Evolutionary conservation across 1,140 invertebrate genomes (phyloP).

Genomic region (Hestina assimilis): DNA sequence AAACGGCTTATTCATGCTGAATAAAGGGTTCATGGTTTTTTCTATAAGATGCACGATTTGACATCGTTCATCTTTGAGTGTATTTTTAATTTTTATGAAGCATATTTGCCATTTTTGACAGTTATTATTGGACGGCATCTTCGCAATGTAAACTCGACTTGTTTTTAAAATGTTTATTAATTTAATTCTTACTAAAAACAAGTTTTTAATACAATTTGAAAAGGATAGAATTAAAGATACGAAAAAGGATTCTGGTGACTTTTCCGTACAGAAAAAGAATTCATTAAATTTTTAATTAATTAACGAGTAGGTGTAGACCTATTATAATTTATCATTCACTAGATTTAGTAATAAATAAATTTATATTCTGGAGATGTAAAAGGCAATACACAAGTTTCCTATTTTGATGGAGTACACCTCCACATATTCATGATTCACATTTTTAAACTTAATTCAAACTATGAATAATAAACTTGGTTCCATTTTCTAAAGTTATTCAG

Average conservation of each 20-base stretch:
- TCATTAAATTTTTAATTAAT: background rate
- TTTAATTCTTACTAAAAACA: too few relatives aligned
- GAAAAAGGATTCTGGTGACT: background rate
- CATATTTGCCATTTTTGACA: too few relatives aligned
- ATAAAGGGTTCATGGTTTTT: too few relatives aligned
- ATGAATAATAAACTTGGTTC: constrained; percentile 38
- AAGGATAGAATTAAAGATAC: background rate
- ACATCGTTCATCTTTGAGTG: too few relatives aligned
- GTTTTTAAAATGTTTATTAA: too few relatives aligned
- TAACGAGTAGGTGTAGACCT: constrained; percentile 7
- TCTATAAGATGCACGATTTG: too few relatives aligned
- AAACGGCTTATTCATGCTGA: too few relatives aligned
- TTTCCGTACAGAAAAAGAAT: background rate
- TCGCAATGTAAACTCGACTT: too few relatives aligned
- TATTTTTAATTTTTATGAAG: too few relatives aligned
- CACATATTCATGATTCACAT: constrained; percentile 54
- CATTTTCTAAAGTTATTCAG: constrained; percentile 35
- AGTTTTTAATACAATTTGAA: background rate
- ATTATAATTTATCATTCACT: constrained; percentile 5
- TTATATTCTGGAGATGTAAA: constrained; percentile 26
- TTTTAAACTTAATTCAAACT: constrained; percentile 18
- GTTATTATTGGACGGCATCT: too few relatives aligned
- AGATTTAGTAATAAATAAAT: constrained; percentile 11
- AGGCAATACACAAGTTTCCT: constrained; percentile 67
- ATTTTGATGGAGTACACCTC: constrained; percentile 48